phyloP scores from a whole-genome alignment of 2,113 vertebrate species.

The Heptranchias perlo region DNA sequence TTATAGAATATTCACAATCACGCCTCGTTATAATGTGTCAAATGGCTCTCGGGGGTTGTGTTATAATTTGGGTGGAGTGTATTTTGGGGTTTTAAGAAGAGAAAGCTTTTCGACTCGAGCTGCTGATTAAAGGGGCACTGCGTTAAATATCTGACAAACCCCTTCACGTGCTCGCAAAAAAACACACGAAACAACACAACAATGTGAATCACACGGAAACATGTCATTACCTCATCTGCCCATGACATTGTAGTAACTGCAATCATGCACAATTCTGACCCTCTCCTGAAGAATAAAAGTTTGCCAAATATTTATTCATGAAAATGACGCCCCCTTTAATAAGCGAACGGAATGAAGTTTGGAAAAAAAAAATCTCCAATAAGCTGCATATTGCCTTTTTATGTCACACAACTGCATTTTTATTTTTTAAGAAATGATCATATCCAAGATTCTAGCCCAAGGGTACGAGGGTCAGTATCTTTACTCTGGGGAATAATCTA shows the following conservation, averaged over 20 bases:
- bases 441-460: conserved; percentile 62
- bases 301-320: conserved; percentile 28
- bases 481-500: conserved; percentile 73
- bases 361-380: not conserved
- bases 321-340: conserved; percentile 3
- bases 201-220: not conserved
- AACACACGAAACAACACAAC: not conserved
- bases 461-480: conserved; percentile 44
- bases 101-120: not conserved
- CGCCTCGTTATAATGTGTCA: not conserved
- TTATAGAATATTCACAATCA: not conserved
- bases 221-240: not conserved
- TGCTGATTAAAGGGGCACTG: not conserved
- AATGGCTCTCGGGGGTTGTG: not conserved
- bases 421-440: conserved; percentile 30
- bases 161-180: not conserved
- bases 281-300: not conserved
- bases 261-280: not conserved
- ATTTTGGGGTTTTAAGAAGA: not conserved
- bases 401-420: not conserved
- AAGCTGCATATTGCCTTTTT: conserved; percentile 22
- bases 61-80: not conserved
- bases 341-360: not conserved
- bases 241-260: not conserved
- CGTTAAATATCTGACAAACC: conserved; percentile 12